These are phyloP conservation scores for Hirtodrosophila trivittata DNA, from an alignment of 2,888 invertebrate genomes.

Conservation along the genomic window DNA sequence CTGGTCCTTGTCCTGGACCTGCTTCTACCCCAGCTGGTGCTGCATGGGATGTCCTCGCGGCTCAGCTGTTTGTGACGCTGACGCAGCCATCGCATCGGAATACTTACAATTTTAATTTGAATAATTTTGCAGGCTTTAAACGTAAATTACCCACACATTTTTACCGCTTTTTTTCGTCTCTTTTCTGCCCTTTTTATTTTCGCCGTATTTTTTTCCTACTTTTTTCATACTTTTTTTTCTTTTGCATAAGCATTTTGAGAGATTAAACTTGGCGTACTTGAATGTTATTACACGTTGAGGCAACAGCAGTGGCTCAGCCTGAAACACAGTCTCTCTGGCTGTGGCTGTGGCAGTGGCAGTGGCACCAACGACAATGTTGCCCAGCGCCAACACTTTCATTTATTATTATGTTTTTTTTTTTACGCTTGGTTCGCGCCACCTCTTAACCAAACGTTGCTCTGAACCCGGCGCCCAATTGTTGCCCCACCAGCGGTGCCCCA, in stretches of 20 bases:
- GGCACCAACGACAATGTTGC: constrained; percentile 37
- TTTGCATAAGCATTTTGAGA: constrained; percentile 77
- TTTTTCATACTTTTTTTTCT: constrained; percentile 54
- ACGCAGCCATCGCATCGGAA: constrained; percentile 69
- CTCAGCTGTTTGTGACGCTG: constrained; percentile 43
- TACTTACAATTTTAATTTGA: constrained; percentile 78
- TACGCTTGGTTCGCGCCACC: constrained; percentile 62
- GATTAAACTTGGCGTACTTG: constrained; percentile 78
- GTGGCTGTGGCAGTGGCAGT: constrained; percentile 9
- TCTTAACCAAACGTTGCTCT: constrained; percentile 16
- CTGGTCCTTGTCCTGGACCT: not conserved
- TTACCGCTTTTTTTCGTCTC: constrained; percentile 14
- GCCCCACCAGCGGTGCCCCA: constrained; percentile 28
- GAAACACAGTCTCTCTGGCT: not conserved
- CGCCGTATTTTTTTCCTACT: constrained; percentile 38
- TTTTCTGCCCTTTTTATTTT: constrained; percentile 31
- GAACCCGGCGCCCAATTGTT: constrained; percentile 68
- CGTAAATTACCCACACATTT: constrained; percentile 75
- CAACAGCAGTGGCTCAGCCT: not conserved
- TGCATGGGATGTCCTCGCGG: constrained; percentile 5
- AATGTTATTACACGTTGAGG: constrained; percentile 74
- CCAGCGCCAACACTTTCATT: constrained; percentile 76
- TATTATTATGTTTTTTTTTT: constrained; percentile 70
- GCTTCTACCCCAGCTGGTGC: constrained; percentile 40
- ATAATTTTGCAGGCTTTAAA: constrained; percentile 77